A percentile compares a stretch with the other conserved stretches of the same genome.
These are phyloP conservation scores for Drosophila pseudotalamancana DNA, from an alignment of 2,888 invertebrate genomes.

Conservation along the genomic window DNA sequence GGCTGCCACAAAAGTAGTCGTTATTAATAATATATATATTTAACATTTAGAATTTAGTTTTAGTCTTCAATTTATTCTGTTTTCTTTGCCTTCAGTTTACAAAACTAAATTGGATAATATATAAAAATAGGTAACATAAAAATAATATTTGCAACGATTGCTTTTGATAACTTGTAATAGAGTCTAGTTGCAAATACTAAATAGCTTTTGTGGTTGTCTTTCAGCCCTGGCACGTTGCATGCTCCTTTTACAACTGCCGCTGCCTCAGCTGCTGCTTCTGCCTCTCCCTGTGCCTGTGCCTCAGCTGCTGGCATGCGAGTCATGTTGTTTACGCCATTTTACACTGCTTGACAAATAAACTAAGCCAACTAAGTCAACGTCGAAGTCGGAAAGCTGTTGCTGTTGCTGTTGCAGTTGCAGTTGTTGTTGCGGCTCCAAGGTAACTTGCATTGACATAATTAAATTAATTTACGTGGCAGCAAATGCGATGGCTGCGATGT, in stretches of 20 bases:
- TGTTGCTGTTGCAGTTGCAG: constrained; percentile 9
- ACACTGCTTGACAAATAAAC: constrained; percentile 75
- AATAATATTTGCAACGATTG: too few species aligned
- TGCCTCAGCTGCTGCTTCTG: constrained; percentile 12
- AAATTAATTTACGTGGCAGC: constrained; percentile 82
- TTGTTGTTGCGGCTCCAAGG: constrained; percentile 68
- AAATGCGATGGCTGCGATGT: constrained; percentile 51
- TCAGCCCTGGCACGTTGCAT: constrained; percentile 65
- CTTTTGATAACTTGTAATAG: too few species aligned
- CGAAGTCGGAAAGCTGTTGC: constrained; percentile 9
- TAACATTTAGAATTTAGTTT: not conserved
- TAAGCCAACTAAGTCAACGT: constrained; percentile 63
- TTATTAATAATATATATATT: not conserved
- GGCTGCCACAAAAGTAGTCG: constrained; percentile 17
- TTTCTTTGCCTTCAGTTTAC: too few species aligned
- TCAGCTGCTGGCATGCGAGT: constrained; percentile 37
- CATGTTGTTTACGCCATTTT: constrained; percentile 78
- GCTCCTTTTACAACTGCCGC: constrained; percentile 47
- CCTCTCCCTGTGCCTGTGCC: not conserved
- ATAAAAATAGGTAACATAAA: too few species aligned
- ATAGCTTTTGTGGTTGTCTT: constrained; percentile 15
- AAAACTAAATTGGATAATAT: too few species aligned
- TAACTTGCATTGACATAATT: constrained; percentile 83
- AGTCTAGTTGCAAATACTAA: not conserved
- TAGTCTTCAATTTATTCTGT: too few species aligned